Conservation (phyloP, 2,113 vertebrate species). For the Mobula birostris region DNA sequence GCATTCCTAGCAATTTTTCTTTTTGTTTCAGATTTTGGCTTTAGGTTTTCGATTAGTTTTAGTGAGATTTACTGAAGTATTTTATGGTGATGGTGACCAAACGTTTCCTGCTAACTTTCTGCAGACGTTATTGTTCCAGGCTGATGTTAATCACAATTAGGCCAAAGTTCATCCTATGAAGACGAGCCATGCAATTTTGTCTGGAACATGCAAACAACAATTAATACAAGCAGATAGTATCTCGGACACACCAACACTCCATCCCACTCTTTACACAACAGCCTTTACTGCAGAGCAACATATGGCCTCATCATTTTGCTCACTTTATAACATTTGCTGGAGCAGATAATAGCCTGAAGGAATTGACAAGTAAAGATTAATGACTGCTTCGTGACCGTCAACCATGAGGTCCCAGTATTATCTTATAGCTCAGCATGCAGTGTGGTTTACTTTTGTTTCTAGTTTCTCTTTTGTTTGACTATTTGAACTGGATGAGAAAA, state of each 20-base stretch:
- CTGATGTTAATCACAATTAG: background rate
- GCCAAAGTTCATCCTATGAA: background rate
- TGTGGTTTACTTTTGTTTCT: background rate
- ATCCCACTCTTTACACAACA: background rate
- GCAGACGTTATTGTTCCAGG: background rate
- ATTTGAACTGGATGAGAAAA: background rate
- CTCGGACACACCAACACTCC: too few species aligned
- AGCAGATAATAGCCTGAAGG: slow-evolving; percentile 45
- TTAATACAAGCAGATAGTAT: background rate
- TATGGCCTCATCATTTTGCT: background rate
- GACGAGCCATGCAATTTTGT: background rate
- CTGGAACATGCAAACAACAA: background rate
- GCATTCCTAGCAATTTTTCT: too few species aligned
- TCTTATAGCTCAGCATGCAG: background rate
- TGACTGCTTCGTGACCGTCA: slow-evolving; percentile 45
- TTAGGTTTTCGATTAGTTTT: too few species aligned
- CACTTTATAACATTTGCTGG: background rate
- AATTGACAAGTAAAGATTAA: slow-evolving; percentile 62
- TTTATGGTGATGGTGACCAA: background rate
- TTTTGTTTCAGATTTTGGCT: too few species aligned
- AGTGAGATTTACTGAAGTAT: too few species aligned
- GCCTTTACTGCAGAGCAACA: background rate
- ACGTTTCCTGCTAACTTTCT: background rate
- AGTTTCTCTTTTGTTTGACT: background rate
- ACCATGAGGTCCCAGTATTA: slow-evolving; percentile 37